Evolutionary conservation across 1,140 invertebrate species (phyloP), one percentile per base, ranked within the genome.

Genomic region (Andrena cerasifolii): DNA sequence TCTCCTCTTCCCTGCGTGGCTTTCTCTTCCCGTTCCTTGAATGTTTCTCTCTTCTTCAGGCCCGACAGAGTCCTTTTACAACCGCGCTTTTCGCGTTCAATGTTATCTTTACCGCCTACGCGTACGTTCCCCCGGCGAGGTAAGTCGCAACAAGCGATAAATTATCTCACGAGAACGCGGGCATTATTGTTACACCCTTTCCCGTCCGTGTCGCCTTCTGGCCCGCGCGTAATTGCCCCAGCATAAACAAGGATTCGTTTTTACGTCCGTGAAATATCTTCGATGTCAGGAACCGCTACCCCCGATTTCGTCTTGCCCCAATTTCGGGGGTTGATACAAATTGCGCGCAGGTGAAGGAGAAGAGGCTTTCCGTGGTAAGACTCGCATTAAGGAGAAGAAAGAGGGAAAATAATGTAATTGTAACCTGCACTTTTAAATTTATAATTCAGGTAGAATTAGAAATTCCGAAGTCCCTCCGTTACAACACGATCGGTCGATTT

Each of bases 131-230:
- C 28, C n/a, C n/a, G 7, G n/a, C 36, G 24, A 16, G 24, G 16
- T 3, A 14, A 58, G 40, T 36, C 56, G 7, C 43, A 14, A 16
- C 33, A 2, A 21, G 33, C 56, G 65, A 77, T 77, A 77, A 77
- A 77, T 77, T 77, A 77, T 77, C 74, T 45, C 40, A 5, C 54
- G 56, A 62, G 47, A 26, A 67, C 72, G 36, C n/a, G 40, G n/a
- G 40, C 31, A 76, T 58, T 68, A 58, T 51, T 47, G 49, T 66
- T 67, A 67, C 62, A 45, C 26, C 12, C 53, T 62, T 36, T 61
- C 40, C n/a, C n/a, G 8, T 21, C 21, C 16, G 53, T 14, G 18
- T 2, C 12, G 5, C n/a, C 28, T 18, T 24, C 47, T 18, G 24
- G 8, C 54, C 26, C 16, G 43, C 16, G 33, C 62, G 45, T 78